phyloP scores from a whole-genome alignment of 92 coral and sea anemone genomes.

The Parazoanthus darwini region DNA sequence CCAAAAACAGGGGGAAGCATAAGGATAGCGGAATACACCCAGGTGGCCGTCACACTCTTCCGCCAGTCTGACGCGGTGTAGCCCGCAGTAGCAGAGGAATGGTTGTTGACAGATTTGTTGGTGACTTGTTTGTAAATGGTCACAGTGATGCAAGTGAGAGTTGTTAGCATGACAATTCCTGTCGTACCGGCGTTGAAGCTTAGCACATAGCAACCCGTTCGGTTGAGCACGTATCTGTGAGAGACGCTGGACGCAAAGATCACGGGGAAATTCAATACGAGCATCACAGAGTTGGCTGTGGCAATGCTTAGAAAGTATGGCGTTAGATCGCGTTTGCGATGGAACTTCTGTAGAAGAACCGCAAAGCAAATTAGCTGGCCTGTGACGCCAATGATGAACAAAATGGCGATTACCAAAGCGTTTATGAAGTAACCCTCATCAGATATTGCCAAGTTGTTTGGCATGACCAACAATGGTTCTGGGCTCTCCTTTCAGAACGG shows the following conservation, averaged over 20 bases:
- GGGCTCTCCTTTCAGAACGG: background rate
- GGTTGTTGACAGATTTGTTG: conserved; percentile 12
- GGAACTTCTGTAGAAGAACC: conserved; percentile 45
- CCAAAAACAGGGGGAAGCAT: conserved; percentile 71
- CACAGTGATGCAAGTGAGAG: conserved; percentile 50
- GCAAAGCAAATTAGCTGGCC: conserved; percentile 51
- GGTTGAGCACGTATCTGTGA: conserved; percentile 45
- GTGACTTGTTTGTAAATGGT: conserved; percentile 46
- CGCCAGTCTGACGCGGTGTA: background rate
- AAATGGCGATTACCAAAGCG: conserved; percentile 39
- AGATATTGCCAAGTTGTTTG: conserved; percentile 8
- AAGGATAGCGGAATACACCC: conserved; percentile 56
- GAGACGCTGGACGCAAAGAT: conserved; percentile 63
- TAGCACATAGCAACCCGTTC: conserved; percentile 45
- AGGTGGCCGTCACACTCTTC: conserved; percentile 49
- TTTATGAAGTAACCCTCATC: conserved; percentile 32
- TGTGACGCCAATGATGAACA: conserved; percentile 48
- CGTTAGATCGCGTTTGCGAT: conserved; percentile 48
- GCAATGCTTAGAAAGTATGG: conserved; percentile 75
- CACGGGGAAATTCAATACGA: conserved; percentile 65
- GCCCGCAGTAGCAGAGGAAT: background rate
- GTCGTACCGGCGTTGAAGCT: conserved; percentile 63
- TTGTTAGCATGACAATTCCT: conserved; percentile 55
- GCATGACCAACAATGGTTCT: background rate
- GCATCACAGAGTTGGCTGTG: conserved; percentile 57